phyloP scores from a whole-genome alignment of 2,113 vertebrate genomes.

The Maylandia zebra region DNA sequence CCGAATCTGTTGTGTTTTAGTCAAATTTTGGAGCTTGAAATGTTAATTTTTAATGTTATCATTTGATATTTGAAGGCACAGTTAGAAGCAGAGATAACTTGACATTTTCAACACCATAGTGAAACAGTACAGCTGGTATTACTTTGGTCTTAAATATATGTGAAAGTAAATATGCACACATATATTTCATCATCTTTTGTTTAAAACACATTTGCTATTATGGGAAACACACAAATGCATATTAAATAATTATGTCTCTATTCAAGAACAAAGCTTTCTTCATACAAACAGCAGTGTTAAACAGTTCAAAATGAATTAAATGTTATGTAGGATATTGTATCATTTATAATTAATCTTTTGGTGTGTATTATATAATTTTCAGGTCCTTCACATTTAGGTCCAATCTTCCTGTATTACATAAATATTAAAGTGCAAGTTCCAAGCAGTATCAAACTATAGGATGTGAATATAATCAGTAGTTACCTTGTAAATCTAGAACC shows the following conservation, averaged over 20 bases:
- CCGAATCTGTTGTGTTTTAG: not conserved
- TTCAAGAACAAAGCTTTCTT: not conserved
- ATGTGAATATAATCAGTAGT: conserved; percentile 7
- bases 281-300: not conserved
- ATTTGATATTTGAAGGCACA: conserved; percentile 24
- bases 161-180: not conserved
- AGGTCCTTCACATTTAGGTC: not conserved
- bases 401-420: not conserved
- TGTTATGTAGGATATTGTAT: not conserved
- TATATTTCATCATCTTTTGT: not conserved
- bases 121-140: not conserved
- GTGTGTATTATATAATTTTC: not conserved
- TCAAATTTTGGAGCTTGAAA: not conserved
- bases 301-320: not conserved
- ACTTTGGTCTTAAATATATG: not conserved
- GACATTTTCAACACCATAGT: not conserved
- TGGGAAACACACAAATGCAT: not conserved
- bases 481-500: conserved; percentile 15
- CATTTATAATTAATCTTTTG: not conserved
- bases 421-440: conserved; percentile 49
- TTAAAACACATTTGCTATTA: not conserved
- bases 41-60: not conserved
- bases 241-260: not conserved
- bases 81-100: not conserved
- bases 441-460: conserved; percentile 18